Evolutionary conservation across 2,888 invertebrate species (phyloP).

Genomic region (Physocephala rufipes): DNA sequence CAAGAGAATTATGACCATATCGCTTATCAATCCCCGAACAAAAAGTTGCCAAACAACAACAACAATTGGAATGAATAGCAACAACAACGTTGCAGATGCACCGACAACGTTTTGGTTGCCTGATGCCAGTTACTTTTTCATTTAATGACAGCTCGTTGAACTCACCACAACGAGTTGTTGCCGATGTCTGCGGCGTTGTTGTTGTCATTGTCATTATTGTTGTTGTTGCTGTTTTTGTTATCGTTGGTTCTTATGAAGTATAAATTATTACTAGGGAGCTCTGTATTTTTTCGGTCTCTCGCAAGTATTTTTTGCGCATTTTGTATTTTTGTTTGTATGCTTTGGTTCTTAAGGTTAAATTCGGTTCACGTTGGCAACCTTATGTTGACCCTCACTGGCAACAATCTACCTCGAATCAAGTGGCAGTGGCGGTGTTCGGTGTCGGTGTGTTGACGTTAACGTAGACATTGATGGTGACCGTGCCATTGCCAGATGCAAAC

Average conservation of each 20-base stretch:
- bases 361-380: neutral
- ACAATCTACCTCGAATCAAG: neutral
- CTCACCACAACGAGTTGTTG: neutral
- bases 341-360: neutral
- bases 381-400: conserved; percentile 1
- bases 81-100: neutral
- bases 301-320: neutral
- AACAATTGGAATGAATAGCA: neutral
- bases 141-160: conserved; percentile 2
- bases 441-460: too few species aligned
- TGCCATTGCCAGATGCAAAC: neutral
- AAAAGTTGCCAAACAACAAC: neutral
- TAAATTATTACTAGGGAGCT: neutral
- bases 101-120: neutral
- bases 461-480: too few species aligned
- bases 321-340: neutral
- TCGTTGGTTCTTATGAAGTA: neutral
- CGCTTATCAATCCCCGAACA: neutral
- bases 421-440: neutral
- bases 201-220: neutral
- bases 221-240: too few species aligned
- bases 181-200: neutral
- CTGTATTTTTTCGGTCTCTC: neutral
- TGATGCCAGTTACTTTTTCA: neutral
- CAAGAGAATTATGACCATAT: too few species aligned